Base-by-base conservation (phyloP, 2,113 vertebrate genomes). In the Anser cygnoides region DNA sequence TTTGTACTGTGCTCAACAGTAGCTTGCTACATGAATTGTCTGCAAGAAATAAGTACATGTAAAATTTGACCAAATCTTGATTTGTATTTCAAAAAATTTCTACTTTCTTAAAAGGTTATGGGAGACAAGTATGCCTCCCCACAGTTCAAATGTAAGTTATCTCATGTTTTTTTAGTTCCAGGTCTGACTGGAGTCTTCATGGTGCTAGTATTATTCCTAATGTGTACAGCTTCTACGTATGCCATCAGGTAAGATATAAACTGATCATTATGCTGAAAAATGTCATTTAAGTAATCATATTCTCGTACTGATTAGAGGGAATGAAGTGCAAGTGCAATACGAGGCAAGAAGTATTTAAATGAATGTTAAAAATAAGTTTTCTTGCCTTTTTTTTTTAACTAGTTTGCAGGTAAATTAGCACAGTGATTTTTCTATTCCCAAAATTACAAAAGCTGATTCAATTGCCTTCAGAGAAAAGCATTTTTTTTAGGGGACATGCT, bases 161-260 rank as follows among this genome's bases (percentile, higher is more conserved):
- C 23, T 26, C 76, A 21, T 74, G 75, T 90, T 43, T 49, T 80
- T 96, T 92, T 72, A 99, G 99, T 99, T 97, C 99, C 99, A 73
- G 99, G 99, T 79, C 93, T 99, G 88, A 99, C 99, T 6, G 99
- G 99, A 2, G 95, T 99, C 80, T 95, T 99, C 79, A 98, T 99
- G 99, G 99, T 99, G 39, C 92, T 99, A 75, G 98, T 99, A 66
- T 98, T 99, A 41, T 99, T 99, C 94, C 97, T 99, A 25, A 99
- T 99, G 99, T 98, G 98, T 80, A 99, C 98, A 7, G 99, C 99
- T 37, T 99, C 99, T 31, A 99, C 99, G 0, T 98, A 99, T 87
- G 98, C 99, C 4, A 98, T 99, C 93, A 98, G 99, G 99, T 99
- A 97, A 96, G 97, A 81, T 12, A 28, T 46, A 84, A 58, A 73